phyloP scores from a whole-genome alignment of 2,888 invertebrate species.

The Tenthredo notha region DNA sequence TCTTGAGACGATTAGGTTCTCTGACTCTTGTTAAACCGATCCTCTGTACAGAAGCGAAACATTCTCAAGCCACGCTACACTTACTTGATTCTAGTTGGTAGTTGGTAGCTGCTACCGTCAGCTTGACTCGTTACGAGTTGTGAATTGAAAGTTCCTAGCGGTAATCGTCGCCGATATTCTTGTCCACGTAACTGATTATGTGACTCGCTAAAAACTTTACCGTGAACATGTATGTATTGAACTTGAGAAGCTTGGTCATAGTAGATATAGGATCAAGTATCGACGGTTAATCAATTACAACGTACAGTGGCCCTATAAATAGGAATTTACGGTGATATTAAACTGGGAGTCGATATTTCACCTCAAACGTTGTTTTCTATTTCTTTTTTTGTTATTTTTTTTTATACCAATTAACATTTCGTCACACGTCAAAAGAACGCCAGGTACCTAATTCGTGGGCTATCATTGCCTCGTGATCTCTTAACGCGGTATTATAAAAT shows the following conservation, averaged over 20 bases:
- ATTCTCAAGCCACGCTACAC: slow-evolving; percentile 1
- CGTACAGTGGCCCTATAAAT: neutral
- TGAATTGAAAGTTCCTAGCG: slow-evolving; percentile 8
- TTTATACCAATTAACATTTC: slow-evolving; percentile 22
- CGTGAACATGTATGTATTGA: neutral
- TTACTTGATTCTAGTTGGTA: neutral
- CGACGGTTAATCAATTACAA: neutral
- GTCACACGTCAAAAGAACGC: slow-evolving; percentile 26
- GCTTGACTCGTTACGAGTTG: neutral
- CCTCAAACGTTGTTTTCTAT: neutral
- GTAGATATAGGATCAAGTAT: neutral
- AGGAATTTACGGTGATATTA: neutral
- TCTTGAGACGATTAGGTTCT: slow-evolving; percentile 46
- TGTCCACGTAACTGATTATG: slow-evolving; percentile 24
- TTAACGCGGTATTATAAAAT: slow-evolving; percentile 31
- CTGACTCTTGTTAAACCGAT: slow-evolving; percentile 24
- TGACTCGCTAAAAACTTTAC: neutral
- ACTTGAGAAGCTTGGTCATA: slow-evolving; percentile 4
- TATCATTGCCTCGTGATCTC: slow-evolving; percentile 27
- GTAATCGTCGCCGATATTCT: slow-evolving; percentile 42
- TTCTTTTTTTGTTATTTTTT: neutral
- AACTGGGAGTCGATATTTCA: neutral
- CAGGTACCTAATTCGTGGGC: neutral
- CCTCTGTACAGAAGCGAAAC: neutral
- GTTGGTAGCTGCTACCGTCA: neutral